Evolutionary conservation across 2,888 invertebrate species (phyloP), one percentile per base, ranked within the genome.

Genomic region (Steromphala cineraria): DNA sequence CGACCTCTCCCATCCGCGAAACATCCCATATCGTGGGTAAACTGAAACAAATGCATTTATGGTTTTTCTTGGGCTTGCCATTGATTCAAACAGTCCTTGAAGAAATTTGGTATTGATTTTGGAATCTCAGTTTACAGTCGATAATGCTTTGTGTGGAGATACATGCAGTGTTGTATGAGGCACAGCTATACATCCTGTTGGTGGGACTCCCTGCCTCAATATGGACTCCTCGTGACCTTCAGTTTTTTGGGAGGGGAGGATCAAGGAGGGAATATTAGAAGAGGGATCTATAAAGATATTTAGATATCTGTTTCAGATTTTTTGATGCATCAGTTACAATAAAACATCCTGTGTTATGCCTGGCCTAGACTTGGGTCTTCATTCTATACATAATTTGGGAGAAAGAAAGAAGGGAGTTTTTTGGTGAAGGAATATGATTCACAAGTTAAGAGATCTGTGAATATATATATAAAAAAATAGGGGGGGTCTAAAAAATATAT

Each of bases 121-220:
- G 36, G 71, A 71, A 71, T 71, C 71, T 71, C 71, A 71, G 71
- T 71, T 71, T 71, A 71, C 71, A 71, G 71, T 71, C 71, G 36
- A 71, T 71, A 71, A 71, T 71, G 36, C 36, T 71, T 71, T 71
- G 71, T 71, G 71, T 71, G 36, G 71, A 71, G 71, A 71, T 71
- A 71, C 40, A 31, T 36, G 40, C 15, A 3, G 31, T 19, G 36
- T 36, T 71, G 71, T 71, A 71, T 71, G 10, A 19, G 31, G 40
- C 19, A 17, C 31, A 71, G 24, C 71, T 31, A 36, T 36, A 40
- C 71, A 17, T 24, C 28, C 62, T 28, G 28, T 62, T 28, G 28
- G 24, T 28, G 3, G 36, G 19, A 31, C 28, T 40, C 19, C 36
- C 36, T 10, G 17, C 28, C 40, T 36, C 36, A 36, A 36, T 40